Evolutionary conservation across 2,888 invertebrate species (phyloP), one percentile per base, ranked within the genome.

Genomic region (Uloborus plumipes): DNA sequence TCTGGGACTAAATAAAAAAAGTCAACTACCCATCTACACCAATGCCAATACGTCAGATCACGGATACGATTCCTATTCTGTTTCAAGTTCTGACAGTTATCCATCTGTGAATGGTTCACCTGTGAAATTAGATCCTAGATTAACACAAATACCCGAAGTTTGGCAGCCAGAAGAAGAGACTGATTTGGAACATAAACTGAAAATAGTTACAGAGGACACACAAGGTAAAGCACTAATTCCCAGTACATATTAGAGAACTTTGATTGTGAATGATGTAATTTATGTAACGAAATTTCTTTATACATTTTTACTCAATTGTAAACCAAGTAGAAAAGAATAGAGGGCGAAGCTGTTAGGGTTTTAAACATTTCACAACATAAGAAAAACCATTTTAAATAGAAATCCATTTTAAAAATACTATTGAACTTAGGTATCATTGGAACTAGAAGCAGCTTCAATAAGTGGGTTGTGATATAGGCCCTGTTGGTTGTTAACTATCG

Each of bases 51-150:
- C 79, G 94, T 94, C 87, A 26, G 96, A 96, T 88, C 94, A 95
- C 2, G 96, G 96, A 20, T 96, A 96, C 88, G 96, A 96, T 88
- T 96, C 96, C 0, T 96, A 95, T 88, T 96, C 96, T 0, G 89
- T 96, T 55, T 96, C 95, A 2, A 86, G 85, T 83, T 85, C 85
- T 58, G 86, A 86, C 61, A 86, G 86, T 53, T 86, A 86, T 67
- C 86, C 86, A 31, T 86, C 86, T 0, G 79, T 85, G 9, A 79
- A 78, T 67, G 84, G 84, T 13, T 75, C 84, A 1, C 76, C 85
- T 20, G 67, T 77, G 20, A 85, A 84, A 61, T 18, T 85, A 15
- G 85, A 85, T 47, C 83, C 79, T 47, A 93, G 95, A 90, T 90
- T 96, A 87, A 95, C 95, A 14, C 95, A 96, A 90, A 96, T 96